A percentile compares a stretch with the other conserved stretches of the same genome.
Evolutionary conservation across 2,797 vertebrate genomes (phyloP).

Genomic region (Erethizon dorsatum): DNA sequence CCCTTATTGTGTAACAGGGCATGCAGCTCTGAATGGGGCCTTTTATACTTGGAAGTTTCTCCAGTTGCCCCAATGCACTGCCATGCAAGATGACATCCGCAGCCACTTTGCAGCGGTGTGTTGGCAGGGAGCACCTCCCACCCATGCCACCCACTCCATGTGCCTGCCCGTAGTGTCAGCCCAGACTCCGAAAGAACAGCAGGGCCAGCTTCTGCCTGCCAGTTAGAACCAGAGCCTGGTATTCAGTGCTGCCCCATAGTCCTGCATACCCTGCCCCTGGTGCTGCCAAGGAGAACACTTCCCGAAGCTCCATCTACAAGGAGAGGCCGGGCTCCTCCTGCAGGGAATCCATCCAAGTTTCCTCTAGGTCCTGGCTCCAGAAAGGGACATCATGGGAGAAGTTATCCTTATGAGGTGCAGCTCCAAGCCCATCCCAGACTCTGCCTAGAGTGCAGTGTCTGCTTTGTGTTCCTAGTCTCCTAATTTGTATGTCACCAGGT

Average conservation of each 20-base stretch:
- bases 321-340: background rate
- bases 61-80: conserved; percentile 64
- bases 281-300: conserved; percentile 22
- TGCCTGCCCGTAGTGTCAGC: background rate
- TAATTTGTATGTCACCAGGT: background rate
- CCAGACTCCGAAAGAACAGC: background rate
- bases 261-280: background rate
- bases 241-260: background rate
- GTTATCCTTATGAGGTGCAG: background rate
- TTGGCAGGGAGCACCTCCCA: conserved; percentile 27
- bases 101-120: conserved; percentile 50
- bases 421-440: background rate
- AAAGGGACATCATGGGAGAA: background rate
- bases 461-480: background rate
- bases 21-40: conserved; percentile 72
- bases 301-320: conserved; percentile 3
- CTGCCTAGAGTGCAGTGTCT: background rate
- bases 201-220: background rate
- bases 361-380: background rate
- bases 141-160: background rate
- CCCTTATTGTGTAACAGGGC: conserved; percentile 57
- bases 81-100: background rate
- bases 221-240: background rate
- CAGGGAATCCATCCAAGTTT: background rate
- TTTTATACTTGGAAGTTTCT: conserved; percentile 78